Evolutionary conservation across 2,113 vertebrate genomes (phyloP), one percentile per base, ranked within the genome.

Genomic region (Hypomesus transpacificus): DNA sequence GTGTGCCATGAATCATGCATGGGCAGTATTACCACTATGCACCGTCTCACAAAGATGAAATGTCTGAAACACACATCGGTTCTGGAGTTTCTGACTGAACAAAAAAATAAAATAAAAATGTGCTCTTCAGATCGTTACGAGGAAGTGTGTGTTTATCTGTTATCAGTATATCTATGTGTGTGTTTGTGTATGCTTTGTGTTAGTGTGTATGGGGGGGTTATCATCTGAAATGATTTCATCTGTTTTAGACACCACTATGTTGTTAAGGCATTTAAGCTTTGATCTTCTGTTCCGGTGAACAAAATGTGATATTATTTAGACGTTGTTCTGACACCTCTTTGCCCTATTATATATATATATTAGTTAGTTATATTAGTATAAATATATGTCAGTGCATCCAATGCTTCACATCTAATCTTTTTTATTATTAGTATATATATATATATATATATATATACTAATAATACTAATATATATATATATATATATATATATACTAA

Each of bases 1-100:
- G 80, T 89, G 86, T 88, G 91, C 90, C 88, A 93, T 93, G 92
- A 95, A 94, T 92, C 92, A 94, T 93, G 88, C 89, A 92, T 93
- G 86, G 87, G 82, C 83, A 82, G 68, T 63, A 5, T 76, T 79
- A 82, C 73, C 70, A 78, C 66, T 13, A 59, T 20, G 9, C 20
- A 9, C 57, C 58, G 62, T 70, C 56, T 61, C 20, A 65, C 69
- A 28, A 76, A 76, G 62, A 46, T 68, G 73, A 73, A 75, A 46
- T 46, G 67, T 31, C 69, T 52, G 59, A 4, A 51, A 70, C 20
- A 65, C 50, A 63, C 31, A 54, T 26, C 58, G 46, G 39, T 60
- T 73, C 53, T 18, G 9, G 7, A 1, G 31, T 34, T 34, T 34
- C 31, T 34, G 28, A 51, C 54, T 80, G 39, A 46, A 11, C 7